Conservation (phyloP, 2,888 invertebrate genomes). For the Chymomyza fuscimana region DNA sequence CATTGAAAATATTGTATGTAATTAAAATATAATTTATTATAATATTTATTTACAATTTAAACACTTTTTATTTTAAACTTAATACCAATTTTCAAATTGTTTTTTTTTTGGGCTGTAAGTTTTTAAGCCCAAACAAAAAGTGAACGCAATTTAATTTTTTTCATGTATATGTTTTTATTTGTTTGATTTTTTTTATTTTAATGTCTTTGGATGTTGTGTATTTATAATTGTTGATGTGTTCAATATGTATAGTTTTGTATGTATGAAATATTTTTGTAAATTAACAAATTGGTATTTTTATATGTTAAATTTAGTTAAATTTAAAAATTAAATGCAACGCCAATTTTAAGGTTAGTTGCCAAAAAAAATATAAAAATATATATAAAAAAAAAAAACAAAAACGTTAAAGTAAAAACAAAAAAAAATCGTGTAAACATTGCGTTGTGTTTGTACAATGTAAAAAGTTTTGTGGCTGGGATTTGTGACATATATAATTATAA, state of each 20-base stretch:
- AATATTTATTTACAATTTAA: background rate
- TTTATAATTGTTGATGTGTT: conserved; percentile 5
- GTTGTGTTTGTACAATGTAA: conserved; percentile 10
- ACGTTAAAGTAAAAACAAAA: conserved; percentile 6
- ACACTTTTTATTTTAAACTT: background rate
- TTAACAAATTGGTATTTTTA: background rate
- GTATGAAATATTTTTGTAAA: background rate
- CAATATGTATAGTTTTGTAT: background rate
- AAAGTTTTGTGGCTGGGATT: conserved; percentile 25
- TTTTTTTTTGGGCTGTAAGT: background rate
- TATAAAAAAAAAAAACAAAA: background rate
- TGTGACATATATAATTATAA: conserved; percentile 27
- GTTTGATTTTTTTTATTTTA: background rate
- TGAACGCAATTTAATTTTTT: background rate
- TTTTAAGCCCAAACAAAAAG: background rate
- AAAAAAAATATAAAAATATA: background rate
- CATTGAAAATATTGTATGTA: background rate
- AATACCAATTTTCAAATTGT: background rate
- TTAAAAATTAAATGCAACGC: background rate
- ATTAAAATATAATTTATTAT: background rate
- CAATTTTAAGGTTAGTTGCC: background rate
- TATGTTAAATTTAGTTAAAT: background rate
- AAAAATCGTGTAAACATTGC: conserved; percentile 5
- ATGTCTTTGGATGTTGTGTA: background rate
- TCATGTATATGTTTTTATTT: background rate